Percentiles rank a stretch among this genome's conserved stretches.
Evolutionary conservation across 2,888 invertebrate species (phyloP).

Genomic region (Rhorus exstirpatorius): DNA sequence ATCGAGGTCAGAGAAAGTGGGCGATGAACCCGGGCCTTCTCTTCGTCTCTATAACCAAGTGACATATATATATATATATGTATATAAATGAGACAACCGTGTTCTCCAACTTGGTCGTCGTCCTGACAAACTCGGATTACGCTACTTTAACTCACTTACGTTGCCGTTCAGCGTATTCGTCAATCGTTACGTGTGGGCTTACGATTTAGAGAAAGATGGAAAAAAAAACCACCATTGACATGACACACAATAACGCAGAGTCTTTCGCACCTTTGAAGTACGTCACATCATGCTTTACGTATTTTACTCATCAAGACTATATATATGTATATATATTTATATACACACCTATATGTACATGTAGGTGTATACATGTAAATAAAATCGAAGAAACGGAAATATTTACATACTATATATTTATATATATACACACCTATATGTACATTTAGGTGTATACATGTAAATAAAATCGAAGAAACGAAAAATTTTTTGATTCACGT

Average conservation of each 20-base stretch:
- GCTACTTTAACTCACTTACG: slow-evolving; percentile 76
- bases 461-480: too few relatives aligned
- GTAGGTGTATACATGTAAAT: too few relatives aligned
- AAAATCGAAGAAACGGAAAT: too few relatives aligned
- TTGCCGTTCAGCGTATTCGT: slow-evolving; percentile 72
- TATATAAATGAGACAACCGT: slow-evolving; percentile 26
- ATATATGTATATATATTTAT: not conserved
- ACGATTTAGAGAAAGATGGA: slow-evolving; percentile 43
- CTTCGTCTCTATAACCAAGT: slow-evolving; percentile 66
- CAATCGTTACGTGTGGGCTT: slow-evolving; percentile 65
- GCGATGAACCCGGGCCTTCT: slow-evolving; percentile 79
- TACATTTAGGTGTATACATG: too few relatives aligned
- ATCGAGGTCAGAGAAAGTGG: slow-evolving; percentile 81
- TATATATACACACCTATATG: too few relatives aligned
- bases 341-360: too few relatives aligned
- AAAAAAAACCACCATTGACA: slow-evolving; percentile 60
- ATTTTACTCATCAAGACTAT: slow-evolving; percentile 8
- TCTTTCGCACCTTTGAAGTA: slow-evolving; percentile 41
- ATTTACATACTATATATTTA: too few relatives aligned
- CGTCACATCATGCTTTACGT: slow-evolving; percentile 12
- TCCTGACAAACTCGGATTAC: slow-evolving; percentile 71
- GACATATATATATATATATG: slow-evolving; percentile 34
- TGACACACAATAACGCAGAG: slow-evolving; percentile 43
- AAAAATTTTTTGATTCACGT: not conserved
- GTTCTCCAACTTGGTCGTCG: slow-evolving; percentile 38